Evolutionary conservation across 1,140 invertebrate genomes (phyloP), one percentile per base, ranked within the genome.

Genomic region (Aphelinus certus): DNA sequence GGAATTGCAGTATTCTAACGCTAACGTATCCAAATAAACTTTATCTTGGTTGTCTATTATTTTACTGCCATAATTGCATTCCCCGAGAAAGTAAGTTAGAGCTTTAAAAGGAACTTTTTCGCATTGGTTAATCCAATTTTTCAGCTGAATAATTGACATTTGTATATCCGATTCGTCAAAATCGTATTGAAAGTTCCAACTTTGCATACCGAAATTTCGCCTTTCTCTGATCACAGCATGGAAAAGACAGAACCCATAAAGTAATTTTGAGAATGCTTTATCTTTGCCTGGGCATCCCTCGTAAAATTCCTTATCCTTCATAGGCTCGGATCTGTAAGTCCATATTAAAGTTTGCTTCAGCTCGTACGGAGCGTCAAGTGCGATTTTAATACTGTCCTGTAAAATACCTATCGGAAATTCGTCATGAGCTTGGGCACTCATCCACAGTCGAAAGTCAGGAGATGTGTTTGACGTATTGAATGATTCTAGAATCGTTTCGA

Each of bases 11-110:
- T 90, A 93, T 78, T 89, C 89, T 5, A 81, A 80, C 0, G 94
- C 83, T 57, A 92, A 75, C 68, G 89, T 90, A 56, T 87, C 83
- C 7, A 94, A 80, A 48, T 90, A 90, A 58, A 90, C 85, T 26
- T 90, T 83, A 83, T 94, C 93, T 81, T 90, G 89, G 76, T 90
- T 87, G 81, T 94, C 91, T 0, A 91, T 90, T 1, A 94, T 91
- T 83, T 92, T 88, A 1, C 92, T 93, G 1, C 93, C 93, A 79
- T 95, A 94, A 84, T 93, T 93, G 79, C 93, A 94, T 80, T 94
- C 91, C 10, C 92, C 92, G 55, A 87, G 67, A 1, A 94, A 80
- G 84, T 94, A 93, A 3, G 83, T 84, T 7, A 94, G 80, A 3
- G 91, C 91, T 61, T 91, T 89, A 78, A 90, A 90, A 26, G 92